phyloP scores from a whole-genome alignment of 2,888 invertebrate species.

The Magallana nippona region DNA sequence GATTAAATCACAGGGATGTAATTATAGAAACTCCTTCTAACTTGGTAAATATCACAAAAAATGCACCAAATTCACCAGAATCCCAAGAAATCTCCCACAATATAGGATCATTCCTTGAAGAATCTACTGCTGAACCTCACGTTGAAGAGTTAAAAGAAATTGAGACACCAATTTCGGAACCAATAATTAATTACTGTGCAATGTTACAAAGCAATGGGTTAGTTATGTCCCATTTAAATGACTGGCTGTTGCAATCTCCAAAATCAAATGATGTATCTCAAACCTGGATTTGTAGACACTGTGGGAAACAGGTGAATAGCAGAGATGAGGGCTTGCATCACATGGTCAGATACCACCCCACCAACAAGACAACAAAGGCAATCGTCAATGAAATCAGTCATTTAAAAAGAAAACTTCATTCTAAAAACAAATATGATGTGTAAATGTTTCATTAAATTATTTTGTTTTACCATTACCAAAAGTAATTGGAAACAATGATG shows the following conservation, averaged over 20 bases:
- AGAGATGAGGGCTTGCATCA: constrained; percentile 10
- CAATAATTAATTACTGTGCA: not conserved
- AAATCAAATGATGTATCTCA: not conserved
- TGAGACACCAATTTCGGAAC: not conserved
- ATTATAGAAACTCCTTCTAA: not conserved
- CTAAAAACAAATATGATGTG: not conserved
- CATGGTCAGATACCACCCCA: not conserved
- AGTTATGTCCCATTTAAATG: not conserved
- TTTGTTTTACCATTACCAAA: too few relatives aligned
- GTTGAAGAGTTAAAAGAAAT: not conserved
- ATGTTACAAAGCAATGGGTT: not conserved
- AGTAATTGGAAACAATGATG: too few relatives aligned
- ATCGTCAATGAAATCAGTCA: not conserved
- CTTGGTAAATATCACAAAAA: too few relatives aligned
- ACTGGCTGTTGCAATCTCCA: not conserved
- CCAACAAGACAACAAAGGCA: constrained; percentile 16
- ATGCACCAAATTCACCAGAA: too few relatives aligned
- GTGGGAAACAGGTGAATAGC: not conserved
- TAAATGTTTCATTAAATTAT: too few relatives aligned
- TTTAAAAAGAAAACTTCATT: not conserved
- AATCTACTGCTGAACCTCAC: too few relatives aligned
- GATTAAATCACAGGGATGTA: not conserved
- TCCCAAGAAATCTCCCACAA: too few relatives aligned
- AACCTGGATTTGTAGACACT: constrained; percentile 7
- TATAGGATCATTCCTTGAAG: too few relatives aligned